Base-by-base conservation (phyloP, 2,888 invertebrate species). In the Axea sp. region DNA sequence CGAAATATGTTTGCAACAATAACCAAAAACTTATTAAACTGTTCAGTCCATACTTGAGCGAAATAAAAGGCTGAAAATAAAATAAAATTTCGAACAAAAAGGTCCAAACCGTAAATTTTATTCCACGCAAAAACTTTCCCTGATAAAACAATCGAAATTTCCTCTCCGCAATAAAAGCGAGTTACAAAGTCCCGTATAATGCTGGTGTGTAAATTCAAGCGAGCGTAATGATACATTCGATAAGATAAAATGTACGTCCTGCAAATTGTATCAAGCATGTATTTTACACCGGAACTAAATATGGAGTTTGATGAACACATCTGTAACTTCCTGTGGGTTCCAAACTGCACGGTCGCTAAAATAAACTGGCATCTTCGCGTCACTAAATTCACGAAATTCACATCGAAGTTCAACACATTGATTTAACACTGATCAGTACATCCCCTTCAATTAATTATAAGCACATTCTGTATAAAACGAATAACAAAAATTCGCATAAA, bases 261-360 rank as follows among this genome's bases (percentile, higher is more conserved):
- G 55, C 41, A 72, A 72, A 72, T 57, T 57, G 57, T 49, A 64
- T 41, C 41, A 28, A 28, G 41, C 37, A 14, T 49, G 24, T 39
- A 60, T 53, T 59, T 39, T 41, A 12, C 24, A 35, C 67, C 67
- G 67, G 62, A 62, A 62, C 60, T 62, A 57, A 67, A 62, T 37
- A 39, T 45, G 49, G 41, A 67, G 67, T 73, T 68, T 73, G 67
- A 73, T 57, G 73, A 73, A 73, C 67, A 73, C 73, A 73, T 73
- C 62, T 73, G 67, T 30, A 73, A 35, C 64, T 60, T 73, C 65
- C 65, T 53, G 65, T 39, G 43, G 37, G 26, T 43, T 49, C 3
- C 31, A n/a, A 12, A 9, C 31, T 24, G 15, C 9, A 33, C 15
- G 45, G 51, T 64, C 31, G 15, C 28, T 37, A 57, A 47, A 47